Conservation (phyloP, 2,888 invertebrate species). For the Crepidodera aurea region DNA sequence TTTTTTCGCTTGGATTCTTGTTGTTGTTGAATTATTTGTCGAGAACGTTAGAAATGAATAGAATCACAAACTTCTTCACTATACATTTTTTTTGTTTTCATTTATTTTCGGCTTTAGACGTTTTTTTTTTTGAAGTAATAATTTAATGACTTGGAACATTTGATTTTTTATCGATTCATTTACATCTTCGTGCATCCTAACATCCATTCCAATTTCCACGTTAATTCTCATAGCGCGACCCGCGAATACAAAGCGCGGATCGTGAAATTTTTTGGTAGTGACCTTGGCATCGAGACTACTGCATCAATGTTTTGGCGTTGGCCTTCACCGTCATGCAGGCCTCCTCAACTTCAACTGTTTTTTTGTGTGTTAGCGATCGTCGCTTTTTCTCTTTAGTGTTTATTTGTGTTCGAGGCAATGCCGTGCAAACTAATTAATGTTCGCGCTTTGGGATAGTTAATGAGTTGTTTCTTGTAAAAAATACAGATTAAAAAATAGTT, state of each 20-base stretch:
- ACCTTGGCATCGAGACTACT: constrained; percentile 52
- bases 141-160: too few relatives aligned
- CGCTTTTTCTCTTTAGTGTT: constrained; percentile 31
- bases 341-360: constrained; percentile 30
- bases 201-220: too few relatives aligned
- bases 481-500: constrained; percentile 26
- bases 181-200: too few relatives aligned
- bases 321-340: constrained; percentile 58
- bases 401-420: constrained; percentile 31
- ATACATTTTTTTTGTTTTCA: too few relatives aligned
- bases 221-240: not conserved
- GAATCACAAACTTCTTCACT: too few relatives aligned
- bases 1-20: too few relatives aligned
- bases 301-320: constrained; percentile 54
- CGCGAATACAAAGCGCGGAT: constrained; percentile 14
- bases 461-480: constrained; percentile 14
- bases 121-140: too few relatives aligned
- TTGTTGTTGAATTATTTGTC: too few relatives aligned
- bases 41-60: too few relatives aligned
- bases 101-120: too few relatives aligned
- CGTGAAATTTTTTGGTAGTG: constrained; percentile 46
- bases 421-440: constrained; percentile 26
- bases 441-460: constrained; percentile 1
- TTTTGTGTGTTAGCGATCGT: constrained; percentile 23
- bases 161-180: too few relatives aligned